Evolutionary conservation across 2,797 vertebrate species (phyloP), one percentile per base, ranked within the genome.

Genomic region (Pseudomugil tenellus): DNA sequence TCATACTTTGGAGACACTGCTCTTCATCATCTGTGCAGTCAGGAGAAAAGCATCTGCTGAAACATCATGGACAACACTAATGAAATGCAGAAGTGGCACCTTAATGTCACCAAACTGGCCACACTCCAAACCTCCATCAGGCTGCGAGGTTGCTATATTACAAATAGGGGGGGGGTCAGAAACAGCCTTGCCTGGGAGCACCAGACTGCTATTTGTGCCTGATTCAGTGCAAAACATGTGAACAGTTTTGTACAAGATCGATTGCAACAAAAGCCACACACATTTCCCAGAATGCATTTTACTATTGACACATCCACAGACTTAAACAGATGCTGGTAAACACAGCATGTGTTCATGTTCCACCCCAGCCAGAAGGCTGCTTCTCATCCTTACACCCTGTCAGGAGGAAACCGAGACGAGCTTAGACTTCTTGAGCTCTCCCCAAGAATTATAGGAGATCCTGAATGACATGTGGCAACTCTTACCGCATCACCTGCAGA

Each of bases 71-170:
- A 83, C 41, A 19, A 54, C 81, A 72, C 68, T 62, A 61, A 57
- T 72, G 69, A 74, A 79, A 81, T 74, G 52, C 76, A 77, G 57
- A 64, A 65, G 66, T 69, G 67, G 71, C 67, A 64, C 58, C 59
- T 54, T 68, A 59, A 77, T 77, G 79, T 61, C 77, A 74, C 77
- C 70, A 58, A 53, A 64, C 66, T 55, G 80, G 64, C 85, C 63
- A 0, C 59, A 70, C 71, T 79, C 64, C 72, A 76, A 58, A 80
- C 69, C 63, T 66, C 28, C 19, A 56, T 62, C 35, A 59, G 3
- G 29, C 80, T 72, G 71, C 70, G 71, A 70, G 55, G 76, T 61
- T 61, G 6, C 76, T 87, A 87, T 84, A 76, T 85, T 83, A 79
- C 71, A 82, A 73, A 60, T 19, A 17, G 59, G 37, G 48, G 56